A percentile compares a stretch with the other conserved stretches of the same genome.
Evolutionary conservation across 2,797 vertebrate species (phyloP).

Genomic region (Cossypha caffra): DNA sequence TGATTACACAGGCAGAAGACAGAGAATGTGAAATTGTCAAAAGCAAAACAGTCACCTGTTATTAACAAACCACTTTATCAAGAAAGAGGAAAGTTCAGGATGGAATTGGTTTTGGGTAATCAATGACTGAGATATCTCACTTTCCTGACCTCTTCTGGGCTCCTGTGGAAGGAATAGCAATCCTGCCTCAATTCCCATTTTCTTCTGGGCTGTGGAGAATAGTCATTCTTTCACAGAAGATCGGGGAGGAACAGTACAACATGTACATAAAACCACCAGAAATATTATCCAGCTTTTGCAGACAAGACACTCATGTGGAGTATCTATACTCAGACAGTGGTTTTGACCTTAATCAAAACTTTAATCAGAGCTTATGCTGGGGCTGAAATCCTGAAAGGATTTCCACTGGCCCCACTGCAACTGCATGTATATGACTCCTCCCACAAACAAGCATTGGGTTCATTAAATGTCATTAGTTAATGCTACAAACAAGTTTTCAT

Average conservation of each 20-base stretch:
- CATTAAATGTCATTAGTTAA: not conserved
- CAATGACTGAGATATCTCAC: no score
- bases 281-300: constrained; percentile 67
- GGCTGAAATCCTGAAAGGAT: not conserved
- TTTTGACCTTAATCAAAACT: not conserved
- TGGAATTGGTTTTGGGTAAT: not conserved
- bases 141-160: constrained; percentile 13
- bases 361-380: not conserved
- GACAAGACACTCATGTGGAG: not conserved
- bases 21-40: not conserved
- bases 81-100: not conserved
- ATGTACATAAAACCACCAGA: constrained; percentile 73
- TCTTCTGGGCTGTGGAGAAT: constrained; percentile 72
- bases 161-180: constrained; percentile 26
- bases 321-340: not conserved
- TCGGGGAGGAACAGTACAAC: not conserved
- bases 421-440: not conserved
- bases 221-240: constrained; percentile 63
- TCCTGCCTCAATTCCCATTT: constrained; percentile 74
- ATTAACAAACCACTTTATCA: not conserved
- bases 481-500: not conserved
- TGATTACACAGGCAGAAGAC: not conserved
- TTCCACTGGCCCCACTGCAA: not conserved
- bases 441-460: not conserved
- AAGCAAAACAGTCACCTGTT: not conserved